Percentiles rank a stretch among this genome's conserved stretches.
Evolutionary conservation across 2,113 vertebrate genomes (phyloP).

Genomic region (Dryoscopus gambensis): DNA sequence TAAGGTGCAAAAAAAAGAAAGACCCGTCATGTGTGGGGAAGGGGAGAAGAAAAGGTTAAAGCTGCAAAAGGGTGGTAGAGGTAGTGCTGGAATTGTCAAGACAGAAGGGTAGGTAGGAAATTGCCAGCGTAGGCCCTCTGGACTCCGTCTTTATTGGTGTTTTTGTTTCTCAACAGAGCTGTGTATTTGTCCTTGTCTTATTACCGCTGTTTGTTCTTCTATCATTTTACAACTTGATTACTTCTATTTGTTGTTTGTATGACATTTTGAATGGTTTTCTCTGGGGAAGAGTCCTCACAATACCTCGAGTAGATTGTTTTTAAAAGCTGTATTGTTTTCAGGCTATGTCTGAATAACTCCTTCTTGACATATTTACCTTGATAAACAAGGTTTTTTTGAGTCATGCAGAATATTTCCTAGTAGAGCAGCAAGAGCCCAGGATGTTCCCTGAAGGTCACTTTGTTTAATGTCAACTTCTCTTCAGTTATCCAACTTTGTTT

Average conservation of each 20-base stretch:
- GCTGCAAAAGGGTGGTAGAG: background rate
- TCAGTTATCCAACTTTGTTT: background rate
- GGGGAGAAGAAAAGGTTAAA: background rate
- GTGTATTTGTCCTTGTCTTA: background rate
- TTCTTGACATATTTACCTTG: slow-evolving; percentile 41
- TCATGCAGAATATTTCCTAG: slow-evolving; percentile 6
- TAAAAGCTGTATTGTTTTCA: slow-evolving; percentile 17
- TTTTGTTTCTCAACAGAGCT: background rate
- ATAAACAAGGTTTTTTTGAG: slow-evolving; percentile 14
- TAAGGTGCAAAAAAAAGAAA: background rate
- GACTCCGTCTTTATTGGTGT: background rate
- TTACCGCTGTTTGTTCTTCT: background rate
- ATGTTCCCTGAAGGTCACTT: background rate
- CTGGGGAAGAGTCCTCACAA: background rate
- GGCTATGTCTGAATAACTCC: background rate
- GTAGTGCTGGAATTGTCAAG: background rate
- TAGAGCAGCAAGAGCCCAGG: background rate
- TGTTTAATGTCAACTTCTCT: slow-evolving; percentile 45
- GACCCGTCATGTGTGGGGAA: background rate
- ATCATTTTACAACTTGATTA: background rate
- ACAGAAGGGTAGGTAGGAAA: background rate
- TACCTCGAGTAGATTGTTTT: slow-evolving; percentile 5
- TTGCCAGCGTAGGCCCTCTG: background rate
- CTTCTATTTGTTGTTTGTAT: background rate
- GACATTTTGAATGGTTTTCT: slow-evolving; percentile 20